These are phyloP conservation scores for Anniella stebbinsi DNA, from an alignment of 2,797 vertebrate genomes.

Conservation along the genomic window DNA sequence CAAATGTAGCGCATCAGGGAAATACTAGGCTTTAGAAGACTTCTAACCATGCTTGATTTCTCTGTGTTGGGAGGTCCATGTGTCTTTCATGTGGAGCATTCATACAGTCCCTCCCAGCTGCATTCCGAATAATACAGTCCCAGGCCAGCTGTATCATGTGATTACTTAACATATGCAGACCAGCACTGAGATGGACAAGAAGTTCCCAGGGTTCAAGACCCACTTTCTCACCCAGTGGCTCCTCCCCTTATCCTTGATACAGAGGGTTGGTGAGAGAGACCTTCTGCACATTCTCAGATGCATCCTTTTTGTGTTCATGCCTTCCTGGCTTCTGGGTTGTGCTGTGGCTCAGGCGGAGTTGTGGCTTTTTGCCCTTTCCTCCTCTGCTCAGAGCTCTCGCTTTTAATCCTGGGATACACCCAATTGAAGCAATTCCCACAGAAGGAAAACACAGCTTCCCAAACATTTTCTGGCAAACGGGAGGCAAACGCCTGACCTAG, in stretches of 20 bases:
- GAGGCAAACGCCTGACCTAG: constrained; percentile 26
- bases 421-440: background rate
- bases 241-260: background rate
- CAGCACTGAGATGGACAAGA: background rate
- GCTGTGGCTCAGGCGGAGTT: too few species aligned
- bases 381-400: accelerated
- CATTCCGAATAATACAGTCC: background rate
- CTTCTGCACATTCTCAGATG: background rate
- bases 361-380: background rate
- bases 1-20: too few species aligned
- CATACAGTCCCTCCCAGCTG: background rate
- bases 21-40: background rate
- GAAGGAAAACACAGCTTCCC: background rate
- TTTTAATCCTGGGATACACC: background rate
- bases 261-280: background rate
- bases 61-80: background rate
- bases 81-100: background rate
- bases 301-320: background rate
- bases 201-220: background rate
- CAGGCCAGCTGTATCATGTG: background rate
- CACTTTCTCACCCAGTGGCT: background rate
- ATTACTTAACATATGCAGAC: too few species aligned
- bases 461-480: background rate
- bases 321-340: background rate
- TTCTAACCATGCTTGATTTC: background rate